These are phyloP conservation scores for Stichopus chloronotus DNA, from an alignment of 35 echinoderm and acorn worm genomes.

Conservation along the genomic window DNA sequence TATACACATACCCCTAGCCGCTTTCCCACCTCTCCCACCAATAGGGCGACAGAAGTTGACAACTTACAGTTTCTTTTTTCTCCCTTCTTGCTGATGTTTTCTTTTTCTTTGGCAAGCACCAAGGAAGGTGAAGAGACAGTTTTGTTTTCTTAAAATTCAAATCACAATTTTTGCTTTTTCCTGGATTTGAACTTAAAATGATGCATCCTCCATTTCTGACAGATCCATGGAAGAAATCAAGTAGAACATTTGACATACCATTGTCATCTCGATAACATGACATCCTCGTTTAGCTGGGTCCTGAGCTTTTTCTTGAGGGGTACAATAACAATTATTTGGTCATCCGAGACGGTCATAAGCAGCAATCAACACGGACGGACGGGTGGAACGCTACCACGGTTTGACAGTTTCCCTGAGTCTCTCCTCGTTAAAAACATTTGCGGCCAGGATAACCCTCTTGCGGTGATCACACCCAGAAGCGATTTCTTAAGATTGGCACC, in stretches of 20 bases:
- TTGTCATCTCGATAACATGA: neutral
- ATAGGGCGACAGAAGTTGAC: too few relatives aligned
- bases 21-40: too few relatives aligned
- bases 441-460: neutral
- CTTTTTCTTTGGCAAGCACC: too few relatives aligned
- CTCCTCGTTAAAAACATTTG: too few relatives aligned
- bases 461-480: neutral
- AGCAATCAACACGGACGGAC: neutral
- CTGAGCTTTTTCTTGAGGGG: neutral
- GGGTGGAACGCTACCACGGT: neutral
- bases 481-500: neutral
- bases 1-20: too few relatives aligned
- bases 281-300: neutral
- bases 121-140: too few relatives aligned
- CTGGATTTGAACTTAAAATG: too few relatives aligned
- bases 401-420: neutral
- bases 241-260: neutral
- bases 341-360: neutral
- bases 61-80: too few relatives aligned
- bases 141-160: too few relatives aligned
- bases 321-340: neutral
- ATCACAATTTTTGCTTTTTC: neutral
- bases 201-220: too few relatives aligned
- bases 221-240: neutral
- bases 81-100: too few relatives aligned